Conservation (phyloP, 2,113 vertebrate species). For the Stigmatopora argus region DNA sequence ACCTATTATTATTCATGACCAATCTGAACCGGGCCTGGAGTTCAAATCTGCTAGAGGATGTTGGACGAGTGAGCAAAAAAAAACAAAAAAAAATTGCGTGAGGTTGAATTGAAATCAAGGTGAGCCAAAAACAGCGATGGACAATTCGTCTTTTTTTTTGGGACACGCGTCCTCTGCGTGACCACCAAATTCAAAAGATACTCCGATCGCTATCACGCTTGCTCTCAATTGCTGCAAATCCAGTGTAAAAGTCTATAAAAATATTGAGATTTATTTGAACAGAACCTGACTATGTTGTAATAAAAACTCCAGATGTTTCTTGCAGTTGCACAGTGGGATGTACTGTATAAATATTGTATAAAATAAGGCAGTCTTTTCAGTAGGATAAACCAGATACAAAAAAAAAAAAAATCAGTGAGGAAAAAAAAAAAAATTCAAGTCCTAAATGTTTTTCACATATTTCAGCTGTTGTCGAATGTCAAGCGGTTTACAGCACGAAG, state of each 20-base stretch:
- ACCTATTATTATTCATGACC: slow-evolving; percentile 70
- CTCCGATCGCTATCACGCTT: slow-evolving; percentile 63
- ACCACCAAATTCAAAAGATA: slow-evolving; percentile 75
- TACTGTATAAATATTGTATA: slow-evolving; percentile 91
- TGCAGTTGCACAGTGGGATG: slow-evolving; percentile 77
- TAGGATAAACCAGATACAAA: slow-evolving; percentile 82
- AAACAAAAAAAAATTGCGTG: slow-evolving; percentile 24
- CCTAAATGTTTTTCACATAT: slow-evolving; percentile 71
- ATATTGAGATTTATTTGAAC: slow-evolving; percentile 79
- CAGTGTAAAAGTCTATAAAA: slow-evolving; percentile 90
- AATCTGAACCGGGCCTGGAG: slow-evolving; percentile 62
- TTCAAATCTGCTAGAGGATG: slow-evolving; percentile 59
- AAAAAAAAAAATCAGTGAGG: slow-evolving; percentile 76
- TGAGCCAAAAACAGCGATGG: slow-evolving; percentile 68
- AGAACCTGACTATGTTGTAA: slow-evolving; percentile 69
- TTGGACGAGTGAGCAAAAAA: slow-evolving; percentile 61
- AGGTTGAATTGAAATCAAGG: slow-evolving; percentile 60
- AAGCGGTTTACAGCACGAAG: slow-evolving; percentile 62
- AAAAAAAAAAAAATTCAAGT: slow-evolving; percentile 58
- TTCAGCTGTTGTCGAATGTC: slow-evolving; percentile 63
- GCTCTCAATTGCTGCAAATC: slow-evolving; percentile 69
- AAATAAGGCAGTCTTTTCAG: slow-evolving; percentile 90
- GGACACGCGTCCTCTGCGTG: slow-evolving; percentile 69
- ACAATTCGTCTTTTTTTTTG: slow-evolving; percentile 63
- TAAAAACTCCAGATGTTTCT: slow-evolving; percentile 74